Evolutionary conservation across 1,140 invertebrate species (phyloP).

Genomic region (Eurytemora carolleeae): DNA sequence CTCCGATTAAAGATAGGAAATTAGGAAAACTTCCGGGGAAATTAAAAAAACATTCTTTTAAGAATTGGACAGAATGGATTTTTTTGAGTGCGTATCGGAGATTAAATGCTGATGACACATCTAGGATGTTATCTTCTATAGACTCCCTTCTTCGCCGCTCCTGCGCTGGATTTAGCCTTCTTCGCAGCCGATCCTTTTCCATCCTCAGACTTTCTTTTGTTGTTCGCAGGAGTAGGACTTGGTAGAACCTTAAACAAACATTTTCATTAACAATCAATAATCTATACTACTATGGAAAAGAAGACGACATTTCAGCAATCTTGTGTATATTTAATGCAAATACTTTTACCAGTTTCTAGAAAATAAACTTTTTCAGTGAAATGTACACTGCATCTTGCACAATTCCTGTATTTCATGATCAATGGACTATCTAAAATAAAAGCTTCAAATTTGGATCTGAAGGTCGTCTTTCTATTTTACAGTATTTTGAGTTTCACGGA

Average conservation of each 20-base stretch:
- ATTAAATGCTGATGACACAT: not conserved
- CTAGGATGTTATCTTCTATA: slow-evolving; percentile 17
- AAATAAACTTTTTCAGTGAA: not conserved
- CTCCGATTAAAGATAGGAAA: not conserved
- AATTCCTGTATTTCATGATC: not conserved
- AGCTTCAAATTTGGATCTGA: too few relatives aligned
- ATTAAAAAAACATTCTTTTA: not conserved
- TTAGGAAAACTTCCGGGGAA: too few relatives aligned
- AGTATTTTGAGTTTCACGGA: too few relatives aligned
- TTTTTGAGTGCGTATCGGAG: not conserved
- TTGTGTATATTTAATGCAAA: not conserved
- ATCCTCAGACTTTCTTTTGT: slow-evolving; percentile 1
- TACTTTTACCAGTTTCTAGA: not conserved
- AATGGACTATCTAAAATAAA: not conserved
- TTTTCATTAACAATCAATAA: not conserved
- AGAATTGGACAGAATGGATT: not conserved
- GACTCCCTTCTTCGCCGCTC: not conserved
- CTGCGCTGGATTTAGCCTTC: slow-evolving; percentile 25
- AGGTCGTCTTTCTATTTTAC: too few relatives aligned
- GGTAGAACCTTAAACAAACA: not conserved
- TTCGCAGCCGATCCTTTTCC: slow-evolving; percentile 3
- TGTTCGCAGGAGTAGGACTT: not conserved
- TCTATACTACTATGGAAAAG: too few relatives aligned
- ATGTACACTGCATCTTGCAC: too few relatives aligned
- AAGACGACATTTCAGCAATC: not conserved